Base-by-base conservation (phyloP, 2,888 invertebrate genomes). In the Scaptomyza flava region DNA sequence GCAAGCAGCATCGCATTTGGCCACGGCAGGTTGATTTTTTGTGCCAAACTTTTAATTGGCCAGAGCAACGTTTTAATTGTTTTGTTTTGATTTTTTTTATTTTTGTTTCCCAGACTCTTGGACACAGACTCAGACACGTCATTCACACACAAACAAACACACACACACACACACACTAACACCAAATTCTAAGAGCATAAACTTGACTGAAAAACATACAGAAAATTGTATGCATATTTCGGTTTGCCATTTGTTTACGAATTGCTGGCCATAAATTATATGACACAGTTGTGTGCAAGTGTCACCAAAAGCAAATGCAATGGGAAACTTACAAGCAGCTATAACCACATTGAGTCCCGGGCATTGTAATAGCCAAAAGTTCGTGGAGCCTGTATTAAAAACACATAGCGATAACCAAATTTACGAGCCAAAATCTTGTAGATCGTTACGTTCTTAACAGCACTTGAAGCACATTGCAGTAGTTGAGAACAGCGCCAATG, bases 1-100 rank as follows among this genome's bases (percentile, higher is more conserved):
- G 73, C 69, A 65, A 63, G 53, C 65, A 63, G 53, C 65, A 68
- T 72, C 56, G 61, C 61, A 61, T 77, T 87, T 68, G 65, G 72
- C 64, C 73, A 83, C 61, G 72, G 17, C 74, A 74, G 59, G 64
- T 70, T 70, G 81, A 72, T 63, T 68, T 72, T 65, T 69, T 75
- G 60, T 65, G 68, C 62, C 57, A 89, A 89, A 87, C 89, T 85
- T 85, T 85, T 85, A 85, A 85, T 85, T 85, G 85, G 85, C 79
- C 72, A 67, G 69, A 68, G 83, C 63, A 65, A 82, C 73, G 70
- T 71, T 77, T 63, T 68, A 86, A 83, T 83, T 86, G 88, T 82
- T 73, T 74, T 60, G 38, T 36, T 9, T 47, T 6, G 8, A 2
- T 2, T 38, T 38, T 71, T 75, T 64, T 68, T 80, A 83, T 82